phyloP scores from a whole-genome alignment of 2,797 vertebrate genomes.

The Microchirus variegatus region DNA sequence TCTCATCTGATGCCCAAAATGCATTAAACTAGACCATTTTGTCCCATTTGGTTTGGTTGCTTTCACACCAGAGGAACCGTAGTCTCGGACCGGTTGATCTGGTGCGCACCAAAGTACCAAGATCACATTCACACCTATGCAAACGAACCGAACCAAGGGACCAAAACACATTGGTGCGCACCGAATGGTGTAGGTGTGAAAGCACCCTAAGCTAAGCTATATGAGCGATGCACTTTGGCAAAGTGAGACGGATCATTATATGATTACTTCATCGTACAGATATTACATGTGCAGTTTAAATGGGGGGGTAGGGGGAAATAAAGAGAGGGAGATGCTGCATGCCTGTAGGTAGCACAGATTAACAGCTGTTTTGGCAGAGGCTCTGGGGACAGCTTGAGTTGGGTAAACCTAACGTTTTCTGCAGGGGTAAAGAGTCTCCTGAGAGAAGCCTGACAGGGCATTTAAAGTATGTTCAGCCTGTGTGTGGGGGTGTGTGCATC shows the following conservation, averaged over 20 bases:
- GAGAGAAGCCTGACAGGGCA: conserved; percentile 52
- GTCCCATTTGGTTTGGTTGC: too few relatives aligned
- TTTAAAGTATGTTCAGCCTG: conserved; percentile 54
- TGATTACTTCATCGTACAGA: conserved; percentile 49
- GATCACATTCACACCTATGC: too few relatives aligned
- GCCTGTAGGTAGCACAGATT: conserved; percentile 52
- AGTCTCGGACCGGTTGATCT: too few relatives aligned
- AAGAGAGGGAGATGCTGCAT: conserved; percentile 48
- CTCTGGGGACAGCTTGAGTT: conserved; percentile 68
- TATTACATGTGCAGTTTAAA: conserved; percentile 44
- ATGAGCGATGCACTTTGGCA: conserved; percentile 23
- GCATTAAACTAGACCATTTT: too few relatives aligned
- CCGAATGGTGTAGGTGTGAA: too few relatives aligned
- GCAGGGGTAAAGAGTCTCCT: conserved; percentile 60
- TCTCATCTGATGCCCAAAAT: too few relatives aligned
- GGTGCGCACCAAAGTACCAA: too few relatives aligned
- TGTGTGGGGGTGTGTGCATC: conserved; percentile 22
- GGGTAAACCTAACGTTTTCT: conserved; percentile 66
- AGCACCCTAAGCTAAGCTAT: conserved; percentile 17
- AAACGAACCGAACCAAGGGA: too few relatives aligned
- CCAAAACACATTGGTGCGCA: too few relatives aligned
- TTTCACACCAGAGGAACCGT: too few relatives aligned
- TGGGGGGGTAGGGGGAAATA: conserved; percentile 24
- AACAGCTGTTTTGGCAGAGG: conserved; percentile 71
- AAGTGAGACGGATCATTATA: conserved; percentile 34